Evolutionary conservation across 1,140 invertebrate genomes (phyloP), one percentile per base, ranked within the genome.

Genomic region (Teleogryllus occipitalis): DNA sequence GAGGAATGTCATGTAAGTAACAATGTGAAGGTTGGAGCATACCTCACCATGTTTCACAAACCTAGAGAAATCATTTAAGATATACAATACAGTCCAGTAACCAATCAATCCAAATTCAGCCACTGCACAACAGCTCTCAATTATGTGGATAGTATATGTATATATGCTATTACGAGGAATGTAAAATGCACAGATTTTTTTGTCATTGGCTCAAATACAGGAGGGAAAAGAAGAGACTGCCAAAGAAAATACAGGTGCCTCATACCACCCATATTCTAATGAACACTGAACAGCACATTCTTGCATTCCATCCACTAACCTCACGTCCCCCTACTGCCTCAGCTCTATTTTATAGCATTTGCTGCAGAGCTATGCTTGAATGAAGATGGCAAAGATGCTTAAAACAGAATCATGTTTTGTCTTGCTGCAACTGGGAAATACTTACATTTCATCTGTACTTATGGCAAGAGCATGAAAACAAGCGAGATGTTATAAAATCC

Each of bases 1-100:
- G 48, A 76, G 76, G 76, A 77, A 77, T 77, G 75, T 76, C 75
- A 76, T 76, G 76, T 77, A 77, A 15, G 47, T 77, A 77, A 77
- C 15, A 77, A 21, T 21, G 12, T 77, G 76, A 48, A 48, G 76
- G 47, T 77, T 77, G 76, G 76, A 49, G n/a, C 22, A 54, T 77
- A 76, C 76, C 21, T 47, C 39, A 48, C 47, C 47, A 54, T 39
- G 46, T 77, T 77, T 77, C n/a, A 49, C 76, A 77, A 77, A 48
- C 47, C 76, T 12, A 18, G 46, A 49, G 21, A 10, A 77, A 77
- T 14, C 12, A 76, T n/a, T 46, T 76, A n/a, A 46, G 22, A 14
- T 21, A 8, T n/a, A 48, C 21, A 14, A 77, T 15, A 48, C 46
- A 48, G 47, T 21, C 47, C 48, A 47, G 48, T 54, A 76, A 76